These are phyloP conservation scores for Molothrus ater DNA, from an alignment of 2,797 vertebrate genomes.

Conservation along the genomic window DNA sequence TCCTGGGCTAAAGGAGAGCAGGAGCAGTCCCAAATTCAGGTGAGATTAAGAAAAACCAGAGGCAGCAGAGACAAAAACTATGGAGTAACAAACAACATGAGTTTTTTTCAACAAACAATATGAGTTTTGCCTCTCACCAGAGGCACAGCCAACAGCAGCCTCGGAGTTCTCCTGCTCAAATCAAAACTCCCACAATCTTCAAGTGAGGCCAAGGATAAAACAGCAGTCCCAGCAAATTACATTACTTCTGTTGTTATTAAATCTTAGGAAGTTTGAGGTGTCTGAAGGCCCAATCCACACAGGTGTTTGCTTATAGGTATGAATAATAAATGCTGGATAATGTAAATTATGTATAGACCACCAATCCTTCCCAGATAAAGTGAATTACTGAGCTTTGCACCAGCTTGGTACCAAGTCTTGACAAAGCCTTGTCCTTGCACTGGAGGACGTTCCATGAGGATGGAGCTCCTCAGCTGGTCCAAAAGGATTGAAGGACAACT, in stretches of 20 bases:
- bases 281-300: not conserved
- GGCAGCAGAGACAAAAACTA: not conserved
- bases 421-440: not conserved
- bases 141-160: not conserved
- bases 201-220: not conserved
- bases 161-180: not conserved
- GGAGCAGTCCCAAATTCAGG: not conserved
- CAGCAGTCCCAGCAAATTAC: not conserved
- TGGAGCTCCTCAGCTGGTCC: not conserved
- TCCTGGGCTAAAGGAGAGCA: not conserved
- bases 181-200: not conserved
- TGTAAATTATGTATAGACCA: not conserved
- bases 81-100: no score
- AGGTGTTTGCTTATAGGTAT: not conserved
- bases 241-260: not conserved
- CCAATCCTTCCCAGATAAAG: not conserved
- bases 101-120: rapidly evolving
- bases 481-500: not conserved
- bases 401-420: not conserved
- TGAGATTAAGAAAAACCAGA: not conserved
- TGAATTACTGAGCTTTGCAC: not conserved
- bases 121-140: not conserved
- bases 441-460: not conserved
- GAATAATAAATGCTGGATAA: not conserved
- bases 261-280: not conserved